phyloP scores from a whole-genome alignment of 2,888 invertebrate species.

The Tuta absoluta region DNA sequence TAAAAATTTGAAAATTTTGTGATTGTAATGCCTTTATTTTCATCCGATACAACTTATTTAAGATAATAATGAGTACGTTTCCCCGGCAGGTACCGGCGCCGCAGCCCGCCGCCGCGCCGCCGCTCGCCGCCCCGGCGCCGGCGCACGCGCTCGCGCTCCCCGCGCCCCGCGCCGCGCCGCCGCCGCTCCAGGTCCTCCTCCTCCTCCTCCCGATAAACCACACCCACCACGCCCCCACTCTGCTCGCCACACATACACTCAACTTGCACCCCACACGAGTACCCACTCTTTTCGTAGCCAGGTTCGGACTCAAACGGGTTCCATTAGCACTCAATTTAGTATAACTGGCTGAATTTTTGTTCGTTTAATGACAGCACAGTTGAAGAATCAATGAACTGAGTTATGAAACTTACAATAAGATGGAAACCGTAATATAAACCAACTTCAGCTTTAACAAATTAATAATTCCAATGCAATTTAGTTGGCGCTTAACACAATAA shows the following conservation, averaged over 20 bases:
- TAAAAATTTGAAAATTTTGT: not conserved
- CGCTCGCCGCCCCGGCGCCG: constrained; percentile 82
- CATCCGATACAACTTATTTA: too few relatives aligned
- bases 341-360: too few relatives aligned
- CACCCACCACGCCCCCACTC: constrained; percentile 17
- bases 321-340: not conserved
- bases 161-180: constrained; percentile 82
- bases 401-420: too few relatives aligned
- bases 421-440: too few relatives aligned
- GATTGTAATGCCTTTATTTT: too few relatives aligned
- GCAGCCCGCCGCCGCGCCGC: constrained; percentile 79
- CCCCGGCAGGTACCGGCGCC: constrained; percentile 70
- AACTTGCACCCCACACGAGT: constrained; percentile 27
- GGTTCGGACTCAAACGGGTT: not conserved
- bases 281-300: not conserved
- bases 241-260: constrained; percentile 10
- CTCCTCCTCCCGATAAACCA: constrained; percentile 84
- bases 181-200: constrained; percentile 88
- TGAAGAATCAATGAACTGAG: too few relatives aligned
- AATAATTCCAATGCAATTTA: too few relatives aligned
- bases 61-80: too few relatives aligned
- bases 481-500: not conserved
- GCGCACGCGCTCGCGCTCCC: constrained; percentile 81
- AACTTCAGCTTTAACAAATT: too few relatives aligned
- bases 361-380: too few relatives aligned